phyloP scores from a whole-genome alignment of 2,113 vertebrate species.

The human region DNA sequence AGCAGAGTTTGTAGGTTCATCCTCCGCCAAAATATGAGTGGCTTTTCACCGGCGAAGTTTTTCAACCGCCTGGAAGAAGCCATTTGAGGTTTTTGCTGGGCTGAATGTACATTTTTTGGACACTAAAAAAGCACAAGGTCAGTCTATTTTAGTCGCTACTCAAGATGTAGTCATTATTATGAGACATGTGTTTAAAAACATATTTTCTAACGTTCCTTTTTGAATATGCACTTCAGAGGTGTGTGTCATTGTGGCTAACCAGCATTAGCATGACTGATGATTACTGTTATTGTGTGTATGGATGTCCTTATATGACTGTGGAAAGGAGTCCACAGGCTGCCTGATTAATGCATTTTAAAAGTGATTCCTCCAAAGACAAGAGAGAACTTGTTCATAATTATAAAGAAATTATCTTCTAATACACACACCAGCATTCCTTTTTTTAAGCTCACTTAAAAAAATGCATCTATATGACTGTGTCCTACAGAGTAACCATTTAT shows the following conservation, averaged over 20 bases:
- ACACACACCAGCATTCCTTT: not conserved
- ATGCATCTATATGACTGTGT: not conserved
- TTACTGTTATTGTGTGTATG: not conserved
- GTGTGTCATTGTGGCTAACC: slow-evolving; percentile 73
- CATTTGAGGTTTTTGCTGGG: slow-evolving; percentile 68
- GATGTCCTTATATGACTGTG: slow-evolving; percentile 36
- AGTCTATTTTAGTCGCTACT: slow-evolving; percentile 68
- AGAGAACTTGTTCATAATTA: slow-evolving; percentile 47
- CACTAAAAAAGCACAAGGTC: slow-evolving; percentile 61
- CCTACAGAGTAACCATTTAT: not conserved
- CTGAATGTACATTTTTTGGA: slow-evolving; percentile 64
- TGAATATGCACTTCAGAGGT: slow-evolving; percentile 58
- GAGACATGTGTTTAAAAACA: slow-evolving; percentile 62
- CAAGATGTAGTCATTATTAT: slow-evolving; percentile 68
- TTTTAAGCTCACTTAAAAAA: not conserved
- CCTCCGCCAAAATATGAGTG: slow-evolving; percentile 45
- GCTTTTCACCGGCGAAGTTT: slow-evolving; percentile 54
- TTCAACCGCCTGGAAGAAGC: slow-evolving; percentile 47
- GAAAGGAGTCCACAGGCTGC: not conserved
- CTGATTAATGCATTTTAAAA: slow-evolving; percentile 42
- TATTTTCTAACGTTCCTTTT: slow-evolving; percentile 62
- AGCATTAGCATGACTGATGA: slow-evolving; percentile 45
- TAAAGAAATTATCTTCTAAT: slow-evolving; percentile 46
- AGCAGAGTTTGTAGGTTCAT: slow-evolving; percentile 22
- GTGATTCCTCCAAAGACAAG: slow-evolving; percentile 39